Base-by-base conservation (phyloP, 1,140 invertebrate genomes). In the Cyrtorhinus lividipennis region DNA sequence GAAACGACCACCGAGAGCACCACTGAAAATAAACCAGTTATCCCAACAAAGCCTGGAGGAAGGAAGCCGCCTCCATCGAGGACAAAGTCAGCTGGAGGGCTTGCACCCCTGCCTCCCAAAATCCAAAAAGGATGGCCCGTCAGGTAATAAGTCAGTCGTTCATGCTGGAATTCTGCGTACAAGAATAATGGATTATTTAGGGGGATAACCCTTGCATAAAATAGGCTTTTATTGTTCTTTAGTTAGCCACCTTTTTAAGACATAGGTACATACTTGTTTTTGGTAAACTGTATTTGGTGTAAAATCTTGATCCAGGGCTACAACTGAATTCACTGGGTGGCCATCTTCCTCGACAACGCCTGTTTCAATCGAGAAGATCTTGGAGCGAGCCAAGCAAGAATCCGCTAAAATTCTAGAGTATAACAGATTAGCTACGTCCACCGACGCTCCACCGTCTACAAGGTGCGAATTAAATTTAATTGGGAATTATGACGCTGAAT, bases 291-390 rank as follows among this genome's bases (percentile, higher is more conserved):
- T n/a, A n/a, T n/a, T n/a, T n/a, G n/a, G n/a, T n/a, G n/a, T 38
- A 15, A 38, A 38, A 59, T 66, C 22, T 67, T 75, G 72, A n/a
- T 26, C 46, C 69, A 88, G 90, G 73, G 83, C 84, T 56, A 88
- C 87, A 15, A 92, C 89, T 1, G 86, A 89, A 72, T 92, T 92
- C 68, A 90, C 88, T 10, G 89, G 88, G 18, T 92, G 88, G 88
- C 87, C 89, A 12, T 87, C 88, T 3, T 81, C 84, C 2, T 85
- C 87, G 0, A 90, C 88, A 0, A 90, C 87, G 0, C 87, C 88
- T 3, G 84, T 90, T 57, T 88, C 87, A 0, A 86, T 89, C 46
- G 87, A 89, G 70, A 87, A 88, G 71, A 73, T 90, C 0, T 70
- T 89, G 45, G 85, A 59, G n/a, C 24, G 24, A n/a, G 58, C 58